Evolutionary conservation across 1,140 invertebrate genomes (phyloP), one percentile per base, ranked within the genome.

Genomic region (Kradibia gibbosae): DNA sequence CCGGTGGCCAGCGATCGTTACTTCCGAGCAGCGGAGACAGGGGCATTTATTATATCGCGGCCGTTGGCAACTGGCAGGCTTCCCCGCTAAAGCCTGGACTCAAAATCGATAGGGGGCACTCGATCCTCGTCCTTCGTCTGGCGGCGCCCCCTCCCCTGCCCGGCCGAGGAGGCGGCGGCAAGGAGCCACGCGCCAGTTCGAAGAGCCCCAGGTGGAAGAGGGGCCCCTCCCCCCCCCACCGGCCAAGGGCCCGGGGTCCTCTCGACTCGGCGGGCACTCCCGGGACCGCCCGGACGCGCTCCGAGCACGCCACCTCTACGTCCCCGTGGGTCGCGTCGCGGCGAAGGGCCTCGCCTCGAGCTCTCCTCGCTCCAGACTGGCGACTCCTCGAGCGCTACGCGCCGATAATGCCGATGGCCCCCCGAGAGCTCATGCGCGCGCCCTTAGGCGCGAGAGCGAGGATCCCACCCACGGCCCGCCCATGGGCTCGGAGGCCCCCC

Each of bases 251-350:
- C 71, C 80, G 87, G 91, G 89, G 90, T 90, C 88, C 90, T 91
- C 67, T 91, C 90, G 1, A 89, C 90, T 17, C 87, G 86, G 39
- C 90, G 85, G 2, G 90, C 91, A 31, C n/a, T 0, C 88, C 86
- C 65, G 83, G 78, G 20, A 91, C 93, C 72, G 93, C 93, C 57
- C 93, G 88, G 81, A 96, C 93, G 72, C 95, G 90, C n/a, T n/a
- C n/a, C n/a, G n/a, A n/a, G n/a, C n/a, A n/a, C n/a, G n/a, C n/a
- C 55, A 89, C 76, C 34, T 90, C 86, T 57, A 80, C 34, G 28
- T 31, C 22, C 13, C 2, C 25, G 13, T 8, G 8, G 25, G 36
- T 50, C 28, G 28, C 13, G n/a, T n/a, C 31, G 50, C 45, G n/a
- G 0, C 57, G 25, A 65, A 48, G 62, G 31, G 36, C 11, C 22